These are phyloP conservation scores for Yoshiicerus persimilis DNA, from an alignment of 1,140 invertebrate species.

Conservation along the genomic window DNA sequence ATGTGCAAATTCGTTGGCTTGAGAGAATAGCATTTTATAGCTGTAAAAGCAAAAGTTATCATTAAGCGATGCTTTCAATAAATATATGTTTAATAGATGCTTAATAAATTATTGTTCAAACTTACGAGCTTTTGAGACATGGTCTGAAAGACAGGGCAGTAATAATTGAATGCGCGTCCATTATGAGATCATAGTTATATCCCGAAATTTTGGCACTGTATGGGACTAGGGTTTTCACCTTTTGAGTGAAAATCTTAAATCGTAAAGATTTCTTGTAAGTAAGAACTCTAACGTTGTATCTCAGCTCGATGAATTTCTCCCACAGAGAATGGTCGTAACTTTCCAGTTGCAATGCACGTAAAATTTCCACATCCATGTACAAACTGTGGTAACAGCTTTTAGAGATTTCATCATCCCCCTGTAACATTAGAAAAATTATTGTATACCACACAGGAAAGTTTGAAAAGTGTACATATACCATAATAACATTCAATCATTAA, in stretches of 20 bases:
- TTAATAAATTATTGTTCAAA: too few relatives aligned
- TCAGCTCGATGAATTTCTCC: constrained; percentile 37
- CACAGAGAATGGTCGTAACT: constrained; percentile 19
- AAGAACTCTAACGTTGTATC: constrained; percentile 25
- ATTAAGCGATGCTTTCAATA: background rate
- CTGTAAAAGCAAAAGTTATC: background rate
- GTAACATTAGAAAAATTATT: background rate
- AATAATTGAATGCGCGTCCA: constrained; percentile 43
- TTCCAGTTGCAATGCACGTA: constrained; percentile 40
- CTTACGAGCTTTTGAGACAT: constrained; percentile 38
- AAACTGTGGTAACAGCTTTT: constrained; percentile 42
- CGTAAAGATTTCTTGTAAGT: constrained; percentile 25
- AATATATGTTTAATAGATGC: background rate
- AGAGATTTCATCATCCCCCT: constrained; percentile 28
- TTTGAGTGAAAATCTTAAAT: constrained; percentile 28
- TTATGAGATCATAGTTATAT: constrained; percentile 45
- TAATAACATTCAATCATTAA: background rate
- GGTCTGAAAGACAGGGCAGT: constrained; percentile 45
- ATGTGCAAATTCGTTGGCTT: constrained; percentile 35
- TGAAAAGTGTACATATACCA: background rate
- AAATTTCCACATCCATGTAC: constrained; percentile 47
- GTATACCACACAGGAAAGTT: background rate
- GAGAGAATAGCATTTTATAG: constrained; percentile 42
- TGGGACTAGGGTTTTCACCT: constrained; percentile 38
- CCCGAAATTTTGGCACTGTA: constrained; percentile 37